Conservation (phyloP, 2,797 vertebrate genomes). For the Gastrophryne carolinensis region DNA sequence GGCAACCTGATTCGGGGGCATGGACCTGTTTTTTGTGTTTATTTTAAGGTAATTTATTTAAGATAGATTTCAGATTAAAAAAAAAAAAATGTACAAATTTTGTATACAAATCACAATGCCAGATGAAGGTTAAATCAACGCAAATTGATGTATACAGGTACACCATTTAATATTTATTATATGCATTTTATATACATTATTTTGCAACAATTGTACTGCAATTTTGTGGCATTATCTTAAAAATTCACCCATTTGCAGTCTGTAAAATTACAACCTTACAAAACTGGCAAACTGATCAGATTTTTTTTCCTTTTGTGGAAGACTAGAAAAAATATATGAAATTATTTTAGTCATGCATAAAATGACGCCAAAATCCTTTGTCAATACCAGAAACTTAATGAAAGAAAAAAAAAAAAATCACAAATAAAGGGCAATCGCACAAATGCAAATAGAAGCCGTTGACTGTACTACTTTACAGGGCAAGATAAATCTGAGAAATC, state of each 20-base stretch:
- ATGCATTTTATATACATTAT: slow-evolving; percentile 99
- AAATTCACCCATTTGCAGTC: slow-evolving; percentile 92
- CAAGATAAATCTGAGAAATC: neutral
- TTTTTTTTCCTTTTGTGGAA: slow-evolving; percentile 78
- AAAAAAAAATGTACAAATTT: no score
- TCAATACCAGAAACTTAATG: slow-evolving; percentile 86
- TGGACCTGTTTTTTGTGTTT: no score
- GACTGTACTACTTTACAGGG: neutral
- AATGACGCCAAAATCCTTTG: slow-evolving; percentile 85
- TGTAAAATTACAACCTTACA: slow-evolving; percentile 93
- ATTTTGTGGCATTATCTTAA: slow-evolving; percentile 97
- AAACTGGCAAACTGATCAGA: slow-evolving; percentile 93
- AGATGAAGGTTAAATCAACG: slow-evolving; percentile 22
- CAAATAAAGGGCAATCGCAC: slow-evolving; percentile 56
- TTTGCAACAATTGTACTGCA: slow-evolving; percentile 90
- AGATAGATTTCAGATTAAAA: no score
- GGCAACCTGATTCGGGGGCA: no score
- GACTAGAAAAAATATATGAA: slow-evolving; percentile 96
- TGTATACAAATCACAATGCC: slow-evolving; percentile 3
- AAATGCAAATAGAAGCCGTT: neutral
- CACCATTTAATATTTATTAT: slow-evolving; percentile 99
- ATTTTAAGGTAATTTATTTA: no score
- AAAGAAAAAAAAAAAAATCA: slow-evolving; percentile 42
- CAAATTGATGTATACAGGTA: slow-evolving; percentile 77
- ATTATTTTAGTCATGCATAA: slow-evolving; percentile 98